phyloP scores from a whole-genome alignment of 2,797 vertebrate species.

The Epinephelus malabaricus region DNA sequence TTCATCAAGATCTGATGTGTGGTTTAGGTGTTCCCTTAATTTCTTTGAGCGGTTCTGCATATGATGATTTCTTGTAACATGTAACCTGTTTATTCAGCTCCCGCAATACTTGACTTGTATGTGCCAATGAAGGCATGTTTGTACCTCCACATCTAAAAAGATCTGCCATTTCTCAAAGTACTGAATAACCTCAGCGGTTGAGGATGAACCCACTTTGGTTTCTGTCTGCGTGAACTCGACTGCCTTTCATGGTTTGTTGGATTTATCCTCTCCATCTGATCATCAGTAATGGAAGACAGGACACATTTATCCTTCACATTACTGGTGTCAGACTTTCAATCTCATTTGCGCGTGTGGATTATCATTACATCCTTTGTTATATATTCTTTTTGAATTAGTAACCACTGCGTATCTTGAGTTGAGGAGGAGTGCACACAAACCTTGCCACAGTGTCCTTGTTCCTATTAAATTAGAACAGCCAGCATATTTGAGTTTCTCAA shows the following conservation, averaged over 20 bases:
- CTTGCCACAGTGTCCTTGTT: background rate
- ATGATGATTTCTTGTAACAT: background rate
- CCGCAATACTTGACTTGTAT: background rate
- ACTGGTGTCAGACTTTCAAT: background rate
- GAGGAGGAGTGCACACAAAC: background rate
- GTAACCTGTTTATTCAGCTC: background rate
- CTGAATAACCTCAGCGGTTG: conserved; percentile 7
- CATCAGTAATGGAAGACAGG: conserved; percentile 13
- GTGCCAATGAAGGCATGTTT: background rate
- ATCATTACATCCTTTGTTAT: background rate
- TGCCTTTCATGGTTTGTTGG: conserved; percentile 4
- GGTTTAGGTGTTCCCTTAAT: too few species aligned
- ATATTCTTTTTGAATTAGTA: background rate
- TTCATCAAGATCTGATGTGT: too few species aligned
- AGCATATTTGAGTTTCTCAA: background rate
- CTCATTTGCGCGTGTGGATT: background rate
- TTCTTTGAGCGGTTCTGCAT: background rate
- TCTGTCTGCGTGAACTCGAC: conserved; percentile 10
- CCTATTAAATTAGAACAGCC: background rate
- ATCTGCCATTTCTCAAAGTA: conserved; percentile 4
- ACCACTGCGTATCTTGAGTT: background rate
- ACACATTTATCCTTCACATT: conserved; percentile 15
- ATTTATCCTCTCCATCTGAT: conserved; percentile 10
- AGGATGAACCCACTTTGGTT: conserved; percentile 21
- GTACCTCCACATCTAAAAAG: background rate